phyloP scores from a whole-genome alignment of 1,140 invertebrate genomes.

The Trichogramma pretiosum region DNA sequence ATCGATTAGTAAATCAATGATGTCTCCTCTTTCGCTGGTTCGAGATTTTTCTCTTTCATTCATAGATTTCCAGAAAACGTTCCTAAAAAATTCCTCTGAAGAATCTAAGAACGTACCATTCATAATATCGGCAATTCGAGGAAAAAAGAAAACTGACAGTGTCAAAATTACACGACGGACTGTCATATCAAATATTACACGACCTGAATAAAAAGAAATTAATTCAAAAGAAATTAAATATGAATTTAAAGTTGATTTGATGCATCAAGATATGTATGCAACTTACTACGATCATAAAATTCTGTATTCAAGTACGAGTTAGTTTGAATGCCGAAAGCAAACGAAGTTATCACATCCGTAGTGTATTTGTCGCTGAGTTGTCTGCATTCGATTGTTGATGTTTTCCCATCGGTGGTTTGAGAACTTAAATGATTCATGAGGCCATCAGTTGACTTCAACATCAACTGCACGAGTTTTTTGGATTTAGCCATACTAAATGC shows the following conservation, averaged over 20 bases:
- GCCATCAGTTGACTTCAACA: constrained; percentile 28
- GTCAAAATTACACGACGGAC: background rate
- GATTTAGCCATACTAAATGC: constrained; percentile 28
- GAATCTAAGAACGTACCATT: constrained; percentile 10
- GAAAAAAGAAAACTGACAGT: background rate
- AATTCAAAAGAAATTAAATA: constrained; percentile 10
- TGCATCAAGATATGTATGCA: constrained; percentile 34
- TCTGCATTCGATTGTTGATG: constrained; percentile 4
- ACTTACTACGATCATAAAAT: constrained; percentile 29
- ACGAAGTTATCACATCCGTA: constrained; percentile 48
- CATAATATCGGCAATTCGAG: background rate
- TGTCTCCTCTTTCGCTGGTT: constrained; percentile 33
- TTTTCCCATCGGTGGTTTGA: constrained; percentile 32
- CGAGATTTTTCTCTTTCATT: constrained; percentile 28
- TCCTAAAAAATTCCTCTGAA: constrained; percentile 21
- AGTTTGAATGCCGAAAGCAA: constrained; percentile 46
- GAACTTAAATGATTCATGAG: constrained; percentile 23
- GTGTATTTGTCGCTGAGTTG: constrained; percentile 44
- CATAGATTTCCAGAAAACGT: constrained; percentile 36
- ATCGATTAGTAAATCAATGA: constrained; percentile 37
- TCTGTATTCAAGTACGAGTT: constrained; percentile 36
- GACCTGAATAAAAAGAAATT: constrained; percentile 7
- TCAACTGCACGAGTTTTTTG: constrained; percentile 41
- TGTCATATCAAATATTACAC: background rate
- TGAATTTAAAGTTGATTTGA: constrained; percentile 30